phyloP scores from a whole-genome alignment of 1,140 invertebrate genomes.

The Oncopodura yosiiana region DNA sequence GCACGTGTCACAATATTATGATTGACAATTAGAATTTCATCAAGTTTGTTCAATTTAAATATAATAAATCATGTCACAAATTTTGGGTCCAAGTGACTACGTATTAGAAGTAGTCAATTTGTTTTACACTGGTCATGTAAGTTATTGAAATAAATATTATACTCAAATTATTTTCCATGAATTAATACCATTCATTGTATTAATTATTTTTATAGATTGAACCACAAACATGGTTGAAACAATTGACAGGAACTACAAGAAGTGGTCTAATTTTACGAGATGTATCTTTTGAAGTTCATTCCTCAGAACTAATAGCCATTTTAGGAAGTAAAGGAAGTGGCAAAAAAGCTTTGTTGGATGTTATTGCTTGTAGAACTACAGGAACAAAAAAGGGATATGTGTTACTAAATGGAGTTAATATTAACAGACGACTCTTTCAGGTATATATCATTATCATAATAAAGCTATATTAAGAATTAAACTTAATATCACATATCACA shows the following conservation, averaged over 20 bases:
- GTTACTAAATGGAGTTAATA: slow-evolving; percentile 67
- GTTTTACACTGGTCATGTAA: slow-evolving; percentile 75
- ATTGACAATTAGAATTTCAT: too few species aligned
- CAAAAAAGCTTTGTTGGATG: slow-evolving; percentile 78
- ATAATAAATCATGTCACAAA: slow-evolving; percentile 11
- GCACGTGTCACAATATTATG: too few species aligned
- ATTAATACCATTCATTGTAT: not conserved
- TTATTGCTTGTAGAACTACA: slow-evolving; percentile 64
- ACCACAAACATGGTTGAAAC: slow-evolving; percentile 62
- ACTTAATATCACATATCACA: not conserved
- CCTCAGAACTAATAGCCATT: slow-evolving; percentile 81
- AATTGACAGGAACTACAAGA: slow-evolving; percentile 63
- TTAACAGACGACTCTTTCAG: slow-evolving; percentile 69
- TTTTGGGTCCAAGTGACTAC: slow-evolving; percentile 54
- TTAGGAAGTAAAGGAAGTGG: slow-evolving; percentile 86
- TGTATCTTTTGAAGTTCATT: slow-evolving; percentile 77
- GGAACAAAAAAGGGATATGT: slow-evolving; percentile 67
- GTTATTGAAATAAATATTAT: slow-evolving; percentile 32
- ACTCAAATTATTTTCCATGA: not conserved
- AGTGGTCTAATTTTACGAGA: slow-evolving; percentile 79
- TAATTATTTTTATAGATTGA: slow-evolving; percentile 52
- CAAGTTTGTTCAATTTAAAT: not conserved
- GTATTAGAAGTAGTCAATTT: slow-evolving; percentile 77
- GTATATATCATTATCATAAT: slow-evolving; percentile 68
- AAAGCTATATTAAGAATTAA: too few species aligned